A percentile compares a stretch with the other conserved stretches of the same genome.
These are phyloP conservation scores for Shinisaurus crocodilurus DNA, from an alignment of 2,113 vertebrate genomes.

Conservation along the genomic window DNA sequence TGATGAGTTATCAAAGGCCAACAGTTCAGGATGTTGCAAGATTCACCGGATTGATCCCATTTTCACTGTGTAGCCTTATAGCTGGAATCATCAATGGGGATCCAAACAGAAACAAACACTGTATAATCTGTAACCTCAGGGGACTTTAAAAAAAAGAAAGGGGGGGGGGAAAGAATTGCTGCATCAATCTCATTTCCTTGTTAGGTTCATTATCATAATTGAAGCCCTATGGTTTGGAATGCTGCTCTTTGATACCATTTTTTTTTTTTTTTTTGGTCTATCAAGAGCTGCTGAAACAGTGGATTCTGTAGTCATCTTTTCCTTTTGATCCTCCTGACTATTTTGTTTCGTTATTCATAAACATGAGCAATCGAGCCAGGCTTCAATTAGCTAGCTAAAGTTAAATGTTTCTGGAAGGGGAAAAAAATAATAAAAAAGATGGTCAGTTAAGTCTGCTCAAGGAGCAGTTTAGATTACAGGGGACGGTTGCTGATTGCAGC, in stretches of 20 bases:
- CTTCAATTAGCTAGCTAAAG: conserved; percentile 75
- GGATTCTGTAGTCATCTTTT: conserved; percentile 77
- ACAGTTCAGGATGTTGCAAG: neutral
- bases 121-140: conserved; percentile 82
- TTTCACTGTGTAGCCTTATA: conserved; percentile 67
- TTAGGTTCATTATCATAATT: conserved; percentile 78
- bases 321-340: conserved; percentile 76
- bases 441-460: conserved; percentile 45
- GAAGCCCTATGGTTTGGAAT: conserved; percentile 70
- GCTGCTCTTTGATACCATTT: conserved; percentile 75
- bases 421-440: conserved; percentile 34
- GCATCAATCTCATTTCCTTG: conserved; percentile 81
- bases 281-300: conserved; percentile 76
- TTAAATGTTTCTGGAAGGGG: conserved; percentile 73
- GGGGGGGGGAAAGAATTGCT: conserved; percentile 70
- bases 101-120: conserved; percentile 79
- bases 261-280: conserved; percentile 18
- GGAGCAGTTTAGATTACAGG: conserved; percentile 68
- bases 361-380: conserved; percentile 76
- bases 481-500: conserved; percentile 65
- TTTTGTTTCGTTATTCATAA: conserved; percentile 80
- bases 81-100: conserved; percentile 79
- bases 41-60: neutral
- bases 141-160: conserved; percentile 66
- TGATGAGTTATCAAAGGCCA: neutral